Evolutionary conservation across 2,888 invertebrate species (phyloP), one percentile per base, ranked within the genome.

Genomic region (Drosophila melanosoma): DNA sequence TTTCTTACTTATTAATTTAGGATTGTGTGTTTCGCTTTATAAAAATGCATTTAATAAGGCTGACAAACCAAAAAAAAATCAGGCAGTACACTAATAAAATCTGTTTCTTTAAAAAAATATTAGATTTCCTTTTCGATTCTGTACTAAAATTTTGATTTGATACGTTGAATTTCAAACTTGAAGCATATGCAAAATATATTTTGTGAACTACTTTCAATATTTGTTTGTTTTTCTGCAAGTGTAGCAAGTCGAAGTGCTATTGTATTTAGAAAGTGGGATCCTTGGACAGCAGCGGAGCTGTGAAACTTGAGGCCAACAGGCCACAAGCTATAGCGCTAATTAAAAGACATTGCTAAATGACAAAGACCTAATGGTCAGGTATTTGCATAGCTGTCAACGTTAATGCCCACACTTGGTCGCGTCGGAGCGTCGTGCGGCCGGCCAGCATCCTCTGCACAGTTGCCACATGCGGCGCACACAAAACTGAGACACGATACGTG

Each of bases 261-360:
- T 81, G 81, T 74, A 17, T 86, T 72, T 72, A 66, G 81, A 81
- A 89, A 89, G 75, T 75, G 54, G 35, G 45, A 57, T 49, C 65
- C 48, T 69, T 54, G 53, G 54, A 10, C 65, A 51, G 23, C 29
- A n/a, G 51, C 29, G 29, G n/a, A 33, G n/a, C 32, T 53, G 20
- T 20, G 33, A 15, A 23, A 38, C 40, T 26, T 15, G 17, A 36
- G 56, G 79, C 58, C 70, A 70, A 65, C 68, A 60, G 81, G 74
- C 69, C 81, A 70, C 49, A 69, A 74, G 74, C 69, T 73, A 70
- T 40, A 70, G 58, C 74, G 83, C 79, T 85, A 85, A 85, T 85
- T 85, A 85, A 87, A 89, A 87, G 90, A 87, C 85, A 84, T 84
- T 82, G 85, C 90, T 84, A 89, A 85, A 79, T 89, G 84, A 76